These are phyloP conservation scores for Ivindomyrus marchei DNA, from an alignment of 2,113 vertebrate genomes.

Conservation along the genomic window DNA sequence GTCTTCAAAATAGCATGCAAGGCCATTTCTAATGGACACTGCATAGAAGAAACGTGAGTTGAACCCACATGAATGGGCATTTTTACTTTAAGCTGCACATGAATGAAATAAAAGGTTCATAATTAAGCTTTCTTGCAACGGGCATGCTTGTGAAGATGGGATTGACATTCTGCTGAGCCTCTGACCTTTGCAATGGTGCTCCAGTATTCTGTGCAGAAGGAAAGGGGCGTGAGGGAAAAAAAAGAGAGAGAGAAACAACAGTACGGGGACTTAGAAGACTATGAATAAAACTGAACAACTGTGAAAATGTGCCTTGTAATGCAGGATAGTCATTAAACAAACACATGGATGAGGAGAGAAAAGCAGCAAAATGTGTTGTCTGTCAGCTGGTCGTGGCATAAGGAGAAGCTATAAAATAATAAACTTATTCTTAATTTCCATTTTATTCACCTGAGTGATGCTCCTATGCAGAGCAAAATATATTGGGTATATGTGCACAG, in stretches of 20 bases:
- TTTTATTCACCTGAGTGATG: background rate
- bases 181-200: conserved; percentile 55
- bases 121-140: conserved; percentile 60
- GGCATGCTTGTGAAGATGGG: conserved; percentile 53
- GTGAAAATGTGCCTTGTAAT: conserved; percentile 11
- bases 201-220: conserved; percentile 62
- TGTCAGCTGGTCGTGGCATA: background rate
- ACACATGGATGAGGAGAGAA: conserved; percentile 7
- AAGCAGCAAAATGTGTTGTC: background rate
- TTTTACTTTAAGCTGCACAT: conserved; percentile 44
- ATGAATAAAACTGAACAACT: conserved; percentile 15
- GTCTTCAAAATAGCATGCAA: background rate
- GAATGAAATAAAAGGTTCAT: conserved; percentile 49
- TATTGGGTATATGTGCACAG: background rate
- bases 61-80: background rate
- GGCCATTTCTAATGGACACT: background rate
- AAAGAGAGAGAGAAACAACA: background rate
- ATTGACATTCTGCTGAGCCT: conserved; percentile 52
- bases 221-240: background rate
- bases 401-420: background rate
- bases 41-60: background rate
- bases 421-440: background rate
- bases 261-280: background rate
- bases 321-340: conserved; percentile 14
- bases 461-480: background rate